These are phyloP conservation scores for Dryas iulia DNA, from an alignment of 1,140 invertebrate genomes.

Conservation along the genomic window DNA sequence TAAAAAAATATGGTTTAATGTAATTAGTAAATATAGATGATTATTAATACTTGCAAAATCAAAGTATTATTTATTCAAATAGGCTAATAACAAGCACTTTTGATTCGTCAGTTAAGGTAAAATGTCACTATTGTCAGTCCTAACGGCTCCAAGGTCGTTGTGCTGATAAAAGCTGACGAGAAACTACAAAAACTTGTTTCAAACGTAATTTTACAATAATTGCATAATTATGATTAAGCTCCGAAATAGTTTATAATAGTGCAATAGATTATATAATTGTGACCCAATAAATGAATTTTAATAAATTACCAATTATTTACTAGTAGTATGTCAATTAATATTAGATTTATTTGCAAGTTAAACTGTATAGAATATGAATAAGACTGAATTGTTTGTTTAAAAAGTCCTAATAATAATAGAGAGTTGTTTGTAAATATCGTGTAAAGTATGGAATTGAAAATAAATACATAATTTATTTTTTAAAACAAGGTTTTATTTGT, in stretches of 20 bases:
- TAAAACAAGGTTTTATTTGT: slow-evolving; percentile 50
- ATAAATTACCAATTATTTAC: not conserved
- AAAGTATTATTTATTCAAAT: too few species aligned
- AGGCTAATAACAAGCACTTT: too few species aligned
- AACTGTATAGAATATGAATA: slow-evolving; percentile 69
- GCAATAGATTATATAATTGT: not conserved
- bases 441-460: slow-evolving; percentile 66
- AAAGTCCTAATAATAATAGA: slow-evolving; percentile 53
- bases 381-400: slow-evolving; percentile 70
- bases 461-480: slow-evolving; percentile 75
- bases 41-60: too few species aligned
- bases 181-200: too few species aligned
- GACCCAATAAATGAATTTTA: not conserved
- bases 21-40: not conserved
- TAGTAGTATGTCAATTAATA: slow-evolving; percentile 34
- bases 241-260: not conserved
- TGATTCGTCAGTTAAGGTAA: too few species aligned
- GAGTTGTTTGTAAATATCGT: slow-evolving; percentile 65
- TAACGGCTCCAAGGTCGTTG: too few species aligned
- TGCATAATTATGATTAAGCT: too few species aligned
- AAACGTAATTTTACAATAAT: too few species aligned
- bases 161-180: too few species aligned
- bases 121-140: too few species aligned
- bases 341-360: slow-evolving; percentile 52
- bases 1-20: too few species aligned